Percentiles rank a stretch among this genome's conserved stretches.
Evolutionary conservation across 2,797 vertebrate species (phyloP).

Genomic region (Urocyon cinereoargenteus): DNA sequence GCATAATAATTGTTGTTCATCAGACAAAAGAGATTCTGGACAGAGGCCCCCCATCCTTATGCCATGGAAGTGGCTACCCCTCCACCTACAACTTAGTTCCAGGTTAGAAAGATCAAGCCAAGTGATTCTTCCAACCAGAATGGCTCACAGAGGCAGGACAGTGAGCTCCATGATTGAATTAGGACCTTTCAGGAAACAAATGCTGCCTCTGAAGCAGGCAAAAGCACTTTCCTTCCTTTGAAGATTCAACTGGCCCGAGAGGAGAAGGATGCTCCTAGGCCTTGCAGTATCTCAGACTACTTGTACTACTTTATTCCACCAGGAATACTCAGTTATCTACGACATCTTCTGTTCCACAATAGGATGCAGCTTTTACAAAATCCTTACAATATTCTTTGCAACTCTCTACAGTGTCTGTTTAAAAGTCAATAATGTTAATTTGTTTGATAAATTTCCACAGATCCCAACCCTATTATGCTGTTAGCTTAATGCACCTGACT

Average conservation of each 20-base stretch:
- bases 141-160: background rate
- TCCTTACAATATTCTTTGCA: conserved; percentile 37
- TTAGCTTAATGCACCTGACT: conserved; percentile 81
- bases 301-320: accelerated
- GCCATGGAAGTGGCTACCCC: accelerated
- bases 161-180: background rate
- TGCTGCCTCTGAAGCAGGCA: accelerated
- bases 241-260: accelerated
- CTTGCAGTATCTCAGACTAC: background rate
- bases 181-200: background rate
- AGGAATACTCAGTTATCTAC: background rate
- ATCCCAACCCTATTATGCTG: conserved; percentile 73
- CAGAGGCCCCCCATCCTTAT: accelerated
- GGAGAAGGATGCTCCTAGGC: too few relatives aligned
- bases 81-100: background rate
- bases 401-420: conserved; percentile 74
- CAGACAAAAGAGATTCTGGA: background rate
- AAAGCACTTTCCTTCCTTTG: background rate
- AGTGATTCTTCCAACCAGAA: accelerated
- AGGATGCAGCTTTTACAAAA: conserved; percentile 55
- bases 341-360: background rate
- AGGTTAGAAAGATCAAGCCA: accelerated
- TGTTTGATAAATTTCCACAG: conserved; percentile 83
- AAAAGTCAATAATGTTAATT: conserved; percentile 83
- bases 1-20: too few relatives aligned